These are phyloP conservation scores for Passer domesticus DNA, from an alignment of 2,113 vertebrate genomes.

Conservation along the genomic window DNA sequence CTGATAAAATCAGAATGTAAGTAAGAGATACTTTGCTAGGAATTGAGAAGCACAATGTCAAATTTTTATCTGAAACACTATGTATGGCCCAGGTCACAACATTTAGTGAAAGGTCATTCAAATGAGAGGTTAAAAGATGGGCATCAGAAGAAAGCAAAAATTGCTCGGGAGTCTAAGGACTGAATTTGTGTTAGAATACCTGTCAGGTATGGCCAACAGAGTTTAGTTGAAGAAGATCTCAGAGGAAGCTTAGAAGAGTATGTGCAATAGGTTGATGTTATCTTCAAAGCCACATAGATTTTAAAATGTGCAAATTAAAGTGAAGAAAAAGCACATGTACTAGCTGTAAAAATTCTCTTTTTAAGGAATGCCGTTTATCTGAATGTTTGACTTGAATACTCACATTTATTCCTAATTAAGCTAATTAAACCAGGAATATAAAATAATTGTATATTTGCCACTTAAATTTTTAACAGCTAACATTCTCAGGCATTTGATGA, in stretches of 20 bases:
- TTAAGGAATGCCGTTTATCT: neutral
- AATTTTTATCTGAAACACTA: neutral
- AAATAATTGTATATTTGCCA: neutral
- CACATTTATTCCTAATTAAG: neutral
- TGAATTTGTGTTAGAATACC: neutral
- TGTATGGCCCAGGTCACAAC: neutral
- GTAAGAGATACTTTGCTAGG: neutral
- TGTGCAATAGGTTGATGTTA: neutral
- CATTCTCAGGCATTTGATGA: neutral
- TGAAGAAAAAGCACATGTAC: neutral
- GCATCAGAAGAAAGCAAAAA: neutral
- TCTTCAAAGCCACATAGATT: neutral
- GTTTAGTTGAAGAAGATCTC: neutral
- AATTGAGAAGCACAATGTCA: neutral
- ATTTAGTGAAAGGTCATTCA: neutral
- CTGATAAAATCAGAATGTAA: neutral
- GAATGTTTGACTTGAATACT: neutral
- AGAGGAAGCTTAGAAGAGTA: neutral
- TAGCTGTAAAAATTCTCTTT: neutral
- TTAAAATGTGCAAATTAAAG: neutral
- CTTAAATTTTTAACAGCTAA: neutral
- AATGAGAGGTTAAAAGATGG: neutral
- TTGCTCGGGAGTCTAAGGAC: neutral
- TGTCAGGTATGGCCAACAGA: neutral
- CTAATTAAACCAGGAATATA: neutral